Evolutionary conservation across 35 echinoderm and acorn worm species (phyloP).

Genomic region (Ophiothrix spiculata): DNA sequence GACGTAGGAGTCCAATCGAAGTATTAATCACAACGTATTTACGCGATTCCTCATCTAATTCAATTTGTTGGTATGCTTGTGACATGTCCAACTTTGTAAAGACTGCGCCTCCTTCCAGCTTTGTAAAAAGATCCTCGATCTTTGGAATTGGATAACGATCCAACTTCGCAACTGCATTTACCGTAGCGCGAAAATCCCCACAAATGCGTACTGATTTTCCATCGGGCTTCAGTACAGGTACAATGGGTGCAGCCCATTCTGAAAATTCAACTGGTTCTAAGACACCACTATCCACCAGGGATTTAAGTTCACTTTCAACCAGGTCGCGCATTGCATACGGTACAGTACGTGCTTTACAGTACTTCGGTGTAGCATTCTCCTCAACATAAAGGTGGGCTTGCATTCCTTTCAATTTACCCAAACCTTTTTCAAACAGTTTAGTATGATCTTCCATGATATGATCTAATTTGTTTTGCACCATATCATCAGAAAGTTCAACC

Average conservation of each 20-base stretch:
- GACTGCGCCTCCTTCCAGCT: constrained; percentile 25
- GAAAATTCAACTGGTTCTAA: constrained; percentile 13
- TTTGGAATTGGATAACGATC: constrained; percentile 52
- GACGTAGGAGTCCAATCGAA: constrained; percentile 24
- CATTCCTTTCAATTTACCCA: constrained; percentile 6
- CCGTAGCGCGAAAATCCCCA: constrained; percentile 49
- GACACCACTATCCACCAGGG: constrained; percentile 11
- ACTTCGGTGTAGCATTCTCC: constrained; percentile 30
- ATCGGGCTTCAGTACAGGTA: constrained; percentile 38
- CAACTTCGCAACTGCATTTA: constrained; percentile 29
- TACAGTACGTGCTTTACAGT: constrained; percentile 23
- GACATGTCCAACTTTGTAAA: constrained; percentile 50
- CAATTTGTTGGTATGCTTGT: constrained; percentile 43
- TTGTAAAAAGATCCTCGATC: constrained; percentile 43
- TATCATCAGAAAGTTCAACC: not conserved
- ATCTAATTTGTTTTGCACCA: not conserved
- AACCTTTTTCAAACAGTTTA: constrained; percentile 13
- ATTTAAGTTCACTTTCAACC: constrained; percentile 25
- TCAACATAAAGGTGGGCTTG: constrained; percentile 23
- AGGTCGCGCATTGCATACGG: constrained; percentile 32
- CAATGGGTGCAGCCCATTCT: constrained; percentile 50
- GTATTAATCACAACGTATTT: constrained; percentile 61
- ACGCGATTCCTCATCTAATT: constrained; percentile 37
- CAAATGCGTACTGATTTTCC: constrained; percentile 33
- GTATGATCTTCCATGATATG: not conserved